Evolutionary conservation across 2,797 vertebrate species (phyloP), one percentile per base, ranked within the genome.

Genomic region (Atherinosoma microstoma): DNA sequence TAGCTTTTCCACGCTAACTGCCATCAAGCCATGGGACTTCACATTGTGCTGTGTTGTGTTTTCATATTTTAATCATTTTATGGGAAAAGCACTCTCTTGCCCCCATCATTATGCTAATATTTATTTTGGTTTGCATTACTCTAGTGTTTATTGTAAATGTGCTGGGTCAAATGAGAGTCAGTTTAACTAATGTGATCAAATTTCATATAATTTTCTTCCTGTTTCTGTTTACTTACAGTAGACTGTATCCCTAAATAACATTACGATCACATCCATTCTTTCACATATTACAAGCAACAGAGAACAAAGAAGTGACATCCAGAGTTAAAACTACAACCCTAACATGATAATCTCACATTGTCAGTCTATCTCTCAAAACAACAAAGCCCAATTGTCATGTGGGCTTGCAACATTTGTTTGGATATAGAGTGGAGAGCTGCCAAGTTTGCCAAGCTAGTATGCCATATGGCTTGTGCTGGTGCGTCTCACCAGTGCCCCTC

Each of bases 61-160:
- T 79, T 91, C 86, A 84, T 91, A 91, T 93, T 93, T 89, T 92
- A 94, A 93, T 93, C 91, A 92, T 86, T 89, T 84, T 70, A 79
- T 91, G 90, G 85, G 91, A 94, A 92, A 91, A 77, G 59, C 80
- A 73, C 65, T 67, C 80, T 78, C 70, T 88, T 88, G 87, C 91
- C 89, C 88, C 82, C 76, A 92, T 92, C 90, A 83, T 91, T 90
- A 89, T 93, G 86, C 76, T 92, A 94, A 93, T 93, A 91, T 94
- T 93, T 92, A 92, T 90, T 91, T 92, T 86, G 85, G 83, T 91
- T 93, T 79, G 75, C 76, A 90, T 93, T 92, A 91, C 90, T 87
- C 82, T 70, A 68, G 82, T 91, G 91, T 94, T 93, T 92, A 90
- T 78, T 75, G 80, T 79, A 80, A 90, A 91, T 91, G 83, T 64